Conservation (phyloP, 1,140 invertebrate species). For the Bombyx mandarina region DNA sequence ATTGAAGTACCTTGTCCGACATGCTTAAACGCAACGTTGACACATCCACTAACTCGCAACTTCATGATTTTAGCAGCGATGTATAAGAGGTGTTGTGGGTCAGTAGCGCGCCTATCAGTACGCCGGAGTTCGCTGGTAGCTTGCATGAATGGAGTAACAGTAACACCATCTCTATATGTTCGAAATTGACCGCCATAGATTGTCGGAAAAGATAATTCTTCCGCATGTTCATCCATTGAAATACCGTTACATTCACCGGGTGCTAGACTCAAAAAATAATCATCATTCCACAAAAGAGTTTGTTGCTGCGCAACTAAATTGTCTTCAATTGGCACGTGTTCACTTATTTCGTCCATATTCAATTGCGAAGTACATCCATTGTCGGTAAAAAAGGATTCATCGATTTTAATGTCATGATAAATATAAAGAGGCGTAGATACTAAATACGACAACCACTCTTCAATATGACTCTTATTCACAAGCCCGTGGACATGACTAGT, state of each 20-base stretch:
- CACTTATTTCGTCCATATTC: constrained; percentile 16
- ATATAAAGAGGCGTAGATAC: constrained; percentile 18
- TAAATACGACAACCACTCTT: constrained; percentile 18
- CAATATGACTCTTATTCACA: constrained; percentile 12
- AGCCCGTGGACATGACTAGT: constrained; percentile 13
- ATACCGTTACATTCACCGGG: constrained; percentile 14
- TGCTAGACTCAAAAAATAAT: constrained; percentile 12
- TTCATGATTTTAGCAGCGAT: constrained; percentile 23
- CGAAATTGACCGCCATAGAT: constrained; percentile 19
- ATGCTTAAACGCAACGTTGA: constrained; percentile 20
- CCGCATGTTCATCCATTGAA: constrained; percentile 17
- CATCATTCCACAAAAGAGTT: constrained; percentile 19
- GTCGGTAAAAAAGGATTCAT: constrained; percentile 12
- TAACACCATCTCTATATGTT: constrained; percentile 14
- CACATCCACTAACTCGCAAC: constrained; percentile 13
- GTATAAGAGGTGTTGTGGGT: constrained; percentile 21
- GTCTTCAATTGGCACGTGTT: constrained; percentile 17
- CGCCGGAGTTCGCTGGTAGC: constrained; percentile 10
- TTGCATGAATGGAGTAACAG: constrained; percentile 8
- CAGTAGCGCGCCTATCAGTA: constrained; percentile 13
- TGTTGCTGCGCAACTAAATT: constrained; percentile 15
- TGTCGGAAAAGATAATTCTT: constrained; percentile 21
- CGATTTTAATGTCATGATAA: constrained; percentile 17
- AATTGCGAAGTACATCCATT: constrained; percentile 11
- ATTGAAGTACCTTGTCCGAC: constrained; percentile 11